Base-by-base conservation (phyloP, 2,113 vertebrate genomes). In the Periophthalmodon schlosseri region DNA sequence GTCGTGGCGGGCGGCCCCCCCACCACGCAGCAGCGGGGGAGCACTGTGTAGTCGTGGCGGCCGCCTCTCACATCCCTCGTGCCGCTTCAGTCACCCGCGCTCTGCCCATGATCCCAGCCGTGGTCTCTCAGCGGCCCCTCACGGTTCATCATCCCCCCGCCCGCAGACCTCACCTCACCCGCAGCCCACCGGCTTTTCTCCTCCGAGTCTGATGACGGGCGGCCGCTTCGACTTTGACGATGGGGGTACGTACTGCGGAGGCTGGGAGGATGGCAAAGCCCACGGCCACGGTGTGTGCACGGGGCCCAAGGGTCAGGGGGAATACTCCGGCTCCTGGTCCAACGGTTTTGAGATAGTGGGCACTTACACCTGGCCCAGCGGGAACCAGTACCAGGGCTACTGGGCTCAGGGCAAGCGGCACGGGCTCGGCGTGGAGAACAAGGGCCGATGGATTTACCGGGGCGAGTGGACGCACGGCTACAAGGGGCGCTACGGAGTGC, bases 191-290 rank as follows among this genome's bases (percentile, higher is more conserved):
- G 20, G 68, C 70, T 73, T 54, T 73, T 4, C 64, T 72, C 75
- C 84, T 77, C 47, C 76, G 75, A 39, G 49, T 86, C 94, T 95
- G 96, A 98, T 98, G 96, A 97, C 96, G 96, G 96, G 96, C 93
- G 96, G 96, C 90, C 95, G 96, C 82, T 97, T 98, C 90, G 96
- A 98, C 92, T 98, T 98, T 94, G 96, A 97, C 94, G 96, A 98
- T 95, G 96, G 96, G 86, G 96, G 96, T 92, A 96, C 96, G 77
- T 98, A 96, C 91, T 98, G 96, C 88, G 96, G 96, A 86, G 96
- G 96, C 90, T 98, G 96, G 96, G 96, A 96, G 90, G 96, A 96
- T 74, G 96, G 96, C 73, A 97, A 98, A 94, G 96, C 96, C 89
- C 96, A 97, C 94, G 96, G 96, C 86, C 96, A 97, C 84, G 96